Evolutionary conservation across 2,113 vertebrate genomes (phyloP).

Genomic region (Plestiodon gilberti): DNA sequence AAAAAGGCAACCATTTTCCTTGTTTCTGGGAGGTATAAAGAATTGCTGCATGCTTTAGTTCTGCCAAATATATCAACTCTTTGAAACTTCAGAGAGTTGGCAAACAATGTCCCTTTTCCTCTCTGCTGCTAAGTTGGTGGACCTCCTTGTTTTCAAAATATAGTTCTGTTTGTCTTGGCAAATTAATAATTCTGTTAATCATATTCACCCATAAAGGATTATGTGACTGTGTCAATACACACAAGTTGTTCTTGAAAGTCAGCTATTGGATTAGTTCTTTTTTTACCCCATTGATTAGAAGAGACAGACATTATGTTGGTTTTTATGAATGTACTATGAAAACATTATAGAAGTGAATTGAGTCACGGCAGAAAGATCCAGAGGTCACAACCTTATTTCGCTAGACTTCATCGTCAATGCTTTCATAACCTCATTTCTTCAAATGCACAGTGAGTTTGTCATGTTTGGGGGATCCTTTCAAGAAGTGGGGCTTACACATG

Average conservation of each 20-base stretch:
- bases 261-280: not conserved
- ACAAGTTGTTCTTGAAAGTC: not conserved
- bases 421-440: too few species aligned
- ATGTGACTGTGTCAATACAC: fast-evolving
- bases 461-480: too few species aligned
- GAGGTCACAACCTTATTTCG: not conserved
- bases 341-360: not conserved
- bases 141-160: not conserved
- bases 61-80: constrained; percentile 38
- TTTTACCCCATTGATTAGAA: not conserved
- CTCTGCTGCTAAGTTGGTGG: not conserved
- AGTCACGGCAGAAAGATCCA: not conserved
- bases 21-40: constrained; percentile 3
- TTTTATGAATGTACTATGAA: not conserved
- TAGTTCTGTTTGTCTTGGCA: not conserved
- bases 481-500: too few species aligned
- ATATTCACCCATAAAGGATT: not conserved
- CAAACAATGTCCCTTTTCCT: not conserved
- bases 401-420: not conserved
- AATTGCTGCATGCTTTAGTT: not conserved
- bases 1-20: constrained; percentile 27
- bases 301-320: not conserved
- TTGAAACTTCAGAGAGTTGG: not conserved
- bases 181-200: not conserved
- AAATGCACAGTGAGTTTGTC: not conserved